Conservation (phyloP, 2,113 vertebrate species). For the Anoura caudifer region DNA sequence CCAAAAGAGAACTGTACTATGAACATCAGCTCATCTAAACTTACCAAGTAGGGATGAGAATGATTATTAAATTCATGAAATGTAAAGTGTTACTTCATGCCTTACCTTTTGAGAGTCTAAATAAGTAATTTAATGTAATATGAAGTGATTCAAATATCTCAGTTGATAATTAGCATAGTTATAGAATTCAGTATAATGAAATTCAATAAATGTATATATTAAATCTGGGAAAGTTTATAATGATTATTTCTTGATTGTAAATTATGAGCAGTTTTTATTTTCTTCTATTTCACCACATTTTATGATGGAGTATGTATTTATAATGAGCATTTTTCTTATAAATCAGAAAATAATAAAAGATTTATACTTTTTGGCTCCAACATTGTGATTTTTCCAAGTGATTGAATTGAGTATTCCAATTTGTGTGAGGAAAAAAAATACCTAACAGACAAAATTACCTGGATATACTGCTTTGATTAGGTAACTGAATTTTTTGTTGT, state of each 20-base stretch:
- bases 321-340: background rate
- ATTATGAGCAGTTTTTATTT: background rate
- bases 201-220: background rate
- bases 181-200: background rate
- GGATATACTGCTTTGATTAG: background rate
- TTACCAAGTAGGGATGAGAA: background rate
- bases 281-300: background rate
- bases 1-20: background rate
- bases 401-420: background rate
- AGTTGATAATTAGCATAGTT: background rate
- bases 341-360: background rate
- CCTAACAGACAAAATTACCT: background rate
- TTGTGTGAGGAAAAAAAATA: background rate
- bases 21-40: background rate
- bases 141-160: background rate
- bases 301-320: background rate
- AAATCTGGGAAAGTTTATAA: background rate
- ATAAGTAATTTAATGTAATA: background rate
- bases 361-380: background rate
- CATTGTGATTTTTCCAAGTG: background rate
- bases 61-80: background rate
- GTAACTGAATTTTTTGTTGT: background rate
- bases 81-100: background rate
- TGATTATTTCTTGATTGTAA: background rate
- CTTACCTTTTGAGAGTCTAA: background rate